Conservation (phyloP, 2,113 vertebrate genomes). For the Oncorhynchus clarkii region DNA sequence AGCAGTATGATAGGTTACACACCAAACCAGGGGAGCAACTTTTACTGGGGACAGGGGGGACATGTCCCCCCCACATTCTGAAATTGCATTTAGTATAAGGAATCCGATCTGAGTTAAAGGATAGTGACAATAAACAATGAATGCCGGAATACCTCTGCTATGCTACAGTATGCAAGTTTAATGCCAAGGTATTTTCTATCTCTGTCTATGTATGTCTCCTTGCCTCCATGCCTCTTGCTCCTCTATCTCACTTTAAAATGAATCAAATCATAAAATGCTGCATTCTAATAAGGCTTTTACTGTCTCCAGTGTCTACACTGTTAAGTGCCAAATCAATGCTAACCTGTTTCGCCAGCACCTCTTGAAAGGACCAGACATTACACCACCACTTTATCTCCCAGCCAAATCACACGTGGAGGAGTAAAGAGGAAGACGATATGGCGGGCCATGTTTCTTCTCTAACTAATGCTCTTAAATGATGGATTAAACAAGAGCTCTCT, state of each 20-base stretch:
- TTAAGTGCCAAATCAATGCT: constrained; percentile 65
- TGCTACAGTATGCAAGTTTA: neutral
- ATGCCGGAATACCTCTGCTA: neutral
- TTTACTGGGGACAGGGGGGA: too few species aligned
- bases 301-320: constrained; percentile 61
- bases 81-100: constrained; percentile 31
- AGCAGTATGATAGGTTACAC: neutral
- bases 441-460: constrained; percentile 25
- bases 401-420: constrained; percentile 25
- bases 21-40: constrained; percentile 6
- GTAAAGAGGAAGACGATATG: neutral
- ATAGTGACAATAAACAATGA: neutral
- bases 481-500: constrained; percentile 51
- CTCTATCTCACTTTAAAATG: constrained; percentile 30
- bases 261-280: constrained; percentile 62
- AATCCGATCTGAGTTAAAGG: constrained; percentile 36
- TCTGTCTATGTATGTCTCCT: neutral
- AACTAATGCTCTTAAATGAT: constrained; percentile 62
- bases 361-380: constrained; percentile 51
- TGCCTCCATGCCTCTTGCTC: constrained; percentile 14
- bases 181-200: neutral
- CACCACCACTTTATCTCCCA: constrained; percentile 42
- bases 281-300: constrained; percentile 63
- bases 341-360: constrained; percentile 63
- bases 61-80: too few species aligned